Conservation (phyloP, 2,797 vertebrate species). For the Spheniscus humboldti region DNA sequence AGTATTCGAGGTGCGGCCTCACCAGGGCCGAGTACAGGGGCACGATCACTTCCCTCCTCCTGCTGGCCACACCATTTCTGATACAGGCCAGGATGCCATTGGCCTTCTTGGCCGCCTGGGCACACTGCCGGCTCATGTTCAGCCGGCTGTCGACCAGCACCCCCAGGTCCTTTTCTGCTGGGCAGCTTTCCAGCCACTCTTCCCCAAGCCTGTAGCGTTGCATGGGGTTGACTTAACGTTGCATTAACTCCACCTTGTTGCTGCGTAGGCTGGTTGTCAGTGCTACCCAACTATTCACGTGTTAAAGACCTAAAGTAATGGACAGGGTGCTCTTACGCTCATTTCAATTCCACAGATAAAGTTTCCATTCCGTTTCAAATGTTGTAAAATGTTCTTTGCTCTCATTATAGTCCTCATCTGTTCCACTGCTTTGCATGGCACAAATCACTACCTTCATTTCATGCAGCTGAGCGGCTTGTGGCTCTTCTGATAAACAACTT, state of each 20-base stretch:
- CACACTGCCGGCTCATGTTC: no score
- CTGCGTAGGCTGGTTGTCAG: neutral
- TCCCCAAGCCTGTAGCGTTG: no score
- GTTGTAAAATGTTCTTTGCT: neutral
- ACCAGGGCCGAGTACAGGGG: no score
- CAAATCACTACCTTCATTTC: neutral
- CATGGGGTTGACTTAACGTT: no score
- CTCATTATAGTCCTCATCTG: neutral
- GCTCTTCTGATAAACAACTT: neutral
- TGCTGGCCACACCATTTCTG: no score
- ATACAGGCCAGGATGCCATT: no score
- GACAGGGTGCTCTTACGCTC: neutral
- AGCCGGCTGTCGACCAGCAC: no score
- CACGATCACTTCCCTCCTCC: no score
- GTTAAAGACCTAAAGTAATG: neutral
- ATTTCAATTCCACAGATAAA: neutral
- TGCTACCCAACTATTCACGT: fast-evolving
- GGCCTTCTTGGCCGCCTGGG: no score
- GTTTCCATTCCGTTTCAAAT: neutral
- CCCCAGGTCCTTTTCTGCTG: no score
- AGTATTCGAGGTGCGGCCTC: no score
- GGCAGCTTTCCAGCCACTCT: no score
- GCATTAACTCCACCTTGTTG: neutral
- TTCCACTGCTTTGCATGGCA: neutral
- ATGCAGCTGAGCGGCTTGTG: neutral